Percentiles rank a stretch among this genome's conserved stretches.
phyloP scores from a whole-genome alignment of 2,888 invertebrate genomes.

The Drosophila peninsularis region DNA sequence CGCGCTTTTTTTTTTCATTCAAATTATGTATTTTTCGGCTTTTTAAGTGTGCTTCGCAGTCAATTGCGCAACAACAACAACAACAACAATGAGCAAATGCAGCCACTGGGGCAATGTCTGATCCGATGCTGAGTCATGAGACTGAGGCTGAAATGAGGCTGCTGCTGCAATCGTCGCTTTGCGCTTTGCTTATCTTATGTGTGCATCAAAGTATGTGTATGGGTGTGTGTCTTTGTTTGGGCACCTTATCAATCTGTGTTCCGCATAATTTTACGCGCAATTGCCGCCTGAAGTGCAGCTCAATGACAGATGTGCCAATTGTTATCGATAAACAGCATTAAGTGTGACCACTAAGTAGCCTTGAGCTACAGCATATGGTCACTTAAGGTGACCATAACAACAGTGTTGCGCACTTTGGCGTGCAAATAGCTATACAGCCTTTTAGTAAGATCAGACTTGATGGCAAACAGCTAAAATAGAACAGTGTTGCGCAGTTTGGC shows the following conservation, averaged over 20 bases:
- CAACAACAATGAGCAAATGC: slow-evolving; percentile 2
- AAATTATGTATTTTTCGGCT: slow-evolving; percentile 1
- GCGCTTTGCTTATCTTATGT: slow-evolving; percentile 32
- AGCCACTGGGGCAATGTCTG: slow-evolving; percentile 45
- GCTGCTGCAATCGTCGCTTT: slow-evolving; percentile 10
- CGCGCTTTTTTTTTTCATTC: slow-evolving; percentile 13
- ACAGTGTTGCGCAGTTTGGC: no score
- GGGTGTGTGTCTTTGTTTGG: slow-evolving; percentile 9
- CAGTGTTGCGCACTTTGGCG: background rate
- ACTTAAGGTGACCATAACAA: background rate
- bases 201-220: background rate
- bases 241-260: slow-evolving; percentile 28
- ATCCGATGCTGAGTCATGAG: slow-evolving; percentile 38
- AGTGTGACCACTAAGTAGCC: slow-evolving; percentile 1
- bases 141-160: slow-evolving; percentile 8
- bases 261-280: slow-evolving; percentile 37
- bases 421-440: background rate
- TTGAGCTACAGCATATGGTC: background rate
- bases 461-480: no score
- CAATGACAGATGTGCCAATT: slow-evolving; percentile 62
- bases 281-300: slow-evolving; percentile 57
- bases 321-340: slow-evolving; percentile 33
- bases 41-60: slow-evolving; percentile 8
- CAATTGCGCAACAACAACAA: slow-evolving; percentile 45
- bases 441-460: no score